phyloP scores from a whole-genome alignment of 2,797 vertebrate genomes.

The Fringilla coelebs region DNA sequence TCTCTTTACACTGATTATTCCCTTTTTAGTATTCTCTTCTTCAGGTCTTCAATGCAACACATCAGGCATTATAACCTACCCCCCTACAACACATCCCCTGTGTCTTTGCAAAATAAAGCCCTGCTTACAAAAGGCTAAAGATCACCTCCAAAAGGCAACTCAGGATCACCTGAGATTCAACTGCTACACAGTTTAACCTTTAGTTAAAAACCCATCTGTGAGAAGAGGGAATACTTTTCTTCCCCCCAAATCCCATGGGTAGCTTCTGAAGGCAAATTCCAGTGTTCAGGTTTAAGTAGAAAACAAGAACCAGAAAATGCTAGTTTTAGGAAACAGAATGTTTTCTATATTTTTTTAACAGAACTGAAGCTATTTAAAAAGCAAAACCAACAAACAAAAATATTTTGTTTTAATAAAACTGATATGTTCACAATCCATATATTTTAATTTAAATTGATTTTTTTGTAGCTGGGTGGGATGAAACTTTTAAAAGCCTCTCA shows the following conservation, averaged over 20 bases:
- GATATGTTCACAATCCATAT: neutral
- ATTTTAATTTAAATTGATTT: neutral
- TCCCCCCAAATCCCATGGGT: neutral
- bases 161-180: neutral
- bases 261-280: neutral
- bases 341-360: neutral
- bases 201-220: neutral
- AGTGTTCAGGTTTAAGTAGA: neutral
- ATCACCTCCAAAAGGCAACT: neutral
- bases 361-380: neutral
- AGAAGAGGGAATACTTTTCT: neutral
- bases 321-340: neutral
- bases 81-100: neutral
- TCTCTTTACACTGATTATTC: neutral
- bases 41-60: neutral
- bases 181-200: neutral
- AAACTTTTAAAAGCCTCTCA: conserved; percentile 5
- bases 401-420: neutral
- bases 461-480: neutral
- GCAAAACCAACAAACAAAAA: neutral
- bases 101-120: neutral
- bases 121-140: neutral
- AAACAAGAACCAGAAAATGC: neutral
- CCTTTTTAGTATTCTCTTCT: neutral
- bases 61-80: neutral